Evolutionary conservation across 2,888 invertebrate genomes (phyloP).

Genomic region (Callyntrura guangdongensis): DNA sequence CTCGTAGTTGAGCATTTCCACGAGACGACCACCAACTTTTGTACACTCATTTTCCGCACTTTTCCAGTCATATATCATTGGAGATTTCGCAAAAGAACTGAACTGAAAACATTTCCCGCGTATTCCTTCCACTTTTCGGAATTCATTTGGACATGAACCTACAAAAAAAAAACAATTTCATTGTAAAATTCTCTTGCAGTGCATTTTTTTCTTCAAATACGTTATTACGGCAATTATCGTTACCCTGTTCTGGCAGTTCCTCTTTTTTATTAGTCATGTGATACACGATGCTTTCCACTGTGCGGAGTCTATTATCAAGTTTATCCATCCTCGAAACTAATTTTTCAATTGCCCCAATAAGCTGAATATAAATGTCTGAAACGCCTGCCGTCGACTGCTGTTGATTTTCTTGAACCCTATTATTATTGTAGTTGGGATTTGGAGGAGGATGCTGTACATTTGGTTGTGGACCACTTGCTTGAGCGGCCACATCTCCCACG

Average conservation of each 20-base stretch:
- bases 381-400: slow-evolving; percentile 19
- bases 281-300: slow-evolving; percentile 82
- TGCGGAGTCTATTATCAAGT: slow-evolving; percentile 80
- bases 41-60: slow-evolving; percentile 83
- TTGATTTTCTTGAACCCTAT: not conserved
- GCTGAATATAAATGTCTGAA: slow-evolving; percentile 80
- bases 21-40: slow-evolving; percentile 80
- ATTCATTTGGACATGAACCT: slow-evolving; percentile 83
- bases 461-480: slow-evolving; percentile 76
- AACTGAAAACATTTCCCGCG: slow-evolving; percentile 83
- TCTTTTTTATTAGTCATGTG: slow-evolving; percentile 80
- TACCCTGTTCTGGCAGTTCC: slow-evolving; percentile 81
- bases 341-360: slow-evolving; percentile 83
- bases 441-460: slow-evolving; percentile 64
- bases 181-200: too few relatives aligned
- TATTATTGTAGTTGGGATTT: slow-evolving; percentile 2
- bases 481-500: slow-evolving; percentile 67
- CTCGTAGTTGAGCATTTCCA: slow-evolving; percentile 82
- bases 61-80: slow-evolving; percentile 82
- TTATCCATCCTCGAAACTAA: slow-evolving; percentile 83
- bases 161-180: not conserved
- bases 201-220: too few relatives aligned
- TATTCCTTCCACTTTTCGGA: slow-evolving; percentile 82
- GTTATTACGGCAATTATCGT: too few relatives aligned
- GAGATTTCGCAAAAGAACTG: slow-evolving; percentile 77